Percentiles rank a stretch among this genome's conserved stretches.
These are phyloP conservation scores for Peromyscus californicus DNA, from an alignment of 2,113 vertebrate species.

Conservation along the genomic window DNA sequence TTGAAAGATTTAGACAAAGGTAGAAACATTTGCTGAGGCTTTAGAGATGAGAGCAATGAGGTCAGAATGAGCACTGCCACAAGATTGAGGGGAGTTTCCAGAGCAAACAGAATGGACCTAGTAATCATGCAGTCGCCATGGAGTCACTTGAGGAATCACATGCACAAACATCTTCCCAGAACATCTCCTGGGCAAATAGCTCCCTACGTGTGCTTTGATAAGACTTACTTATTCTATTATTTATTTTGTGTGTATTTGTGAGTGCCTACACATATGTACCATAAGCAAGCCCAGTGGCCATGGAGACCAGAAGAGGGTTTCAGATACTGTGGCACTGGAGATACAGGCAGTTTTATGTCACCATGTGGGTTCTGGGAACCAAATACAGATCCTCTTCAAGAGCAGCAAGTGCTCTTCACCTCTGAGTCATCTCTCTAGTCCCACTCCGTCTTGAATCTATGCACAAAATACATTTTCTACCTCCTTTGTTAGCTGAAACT, in stretches of 20 bases:
- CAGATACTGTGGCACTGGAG: not conserved
- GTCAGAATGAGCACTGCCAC: not conserved
- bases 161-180: not conserved
- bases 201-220: not conserved
- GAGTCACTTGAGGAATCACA: not conserved
- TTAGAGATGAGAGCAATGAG: not conserved
- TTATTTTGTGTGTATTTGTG: not conserved
- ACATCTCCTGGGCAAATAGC: not conserved
- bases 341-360: not conserved
- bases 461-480: not conserved
- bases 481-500: not conserved
- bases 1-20: constrained; percentile 34
- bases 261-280: not conserved
- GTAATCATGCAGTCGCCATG: not conserved
- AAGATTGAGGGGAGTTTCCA: not conserved
- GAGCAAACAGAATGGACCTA: not conserved
- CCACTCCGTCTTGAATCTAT: not conserved
- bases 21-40: constrained; percentile 16
- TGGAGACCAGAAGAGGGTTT: not conserved
- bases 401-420: not conserved
- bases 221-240: no score
- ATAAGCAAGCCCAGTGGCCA: no score
- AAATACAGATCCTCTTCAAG: not conserved
- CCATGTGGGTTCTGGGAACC: not conserved
- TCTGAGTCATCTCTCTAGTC: not conserved